These are phyloP conservation scores for Incurvaria masculella DNA, from an alignment of 2,888 invertebrate genomes.

Conservation along the genomic window DNA sequence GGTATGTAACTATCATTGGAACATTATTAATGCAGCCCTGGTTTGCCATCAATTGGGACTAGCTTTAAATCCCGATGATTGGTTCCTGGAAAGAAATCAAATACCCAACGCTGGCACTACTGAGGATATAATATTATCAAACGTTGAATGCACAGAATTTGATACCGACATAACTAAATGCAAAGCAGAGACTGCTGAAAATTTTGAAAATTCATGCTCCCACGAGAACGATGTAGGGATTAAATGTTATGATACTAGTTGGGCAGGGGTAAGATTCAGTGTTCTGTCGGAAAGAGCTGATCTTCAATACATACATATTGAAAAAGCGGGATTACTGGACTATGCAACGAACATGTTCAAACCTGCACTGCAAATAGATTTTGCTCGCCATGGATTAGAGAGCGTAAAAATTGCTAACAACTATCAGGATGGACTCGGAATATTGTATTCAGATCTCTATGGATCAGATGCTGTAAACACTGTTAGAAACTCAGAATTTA, in stretches of 20 bases:
- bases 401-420: constrained; percentile 80
- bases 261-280: constrained; percentile 92
- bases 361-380: constrained; percentile 86
- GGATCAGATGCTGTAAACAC: constrained; percentile 79
- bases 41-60: constrained; percentile 95
- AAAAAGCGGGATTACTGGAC: constrained; percentile 91
- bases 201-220: constrained; percentile 86
- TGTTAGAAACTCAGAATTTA: constrained; percentile 81
- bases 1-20: constrained; percentile 97
- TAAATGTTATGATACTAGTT: constrained; percentile 85
- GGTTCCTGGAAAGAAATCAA: constrained; percentile 80
- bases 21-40: constrained; percentile 83
- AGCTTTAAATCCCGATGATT: constrained; percentile 88
- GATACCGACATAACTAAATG: constrained; percentile 90
- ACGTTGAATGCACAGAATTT: constrained; percentile 87
- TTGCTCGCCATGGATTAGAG: constrained; percentile 78
- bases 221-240: constrained; percentile 88
- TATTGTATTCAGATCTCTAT: constrained; percentile 92
- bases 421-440: constrained; percentile 88
- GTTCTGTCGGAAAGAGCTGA: constrained; percentile 84
- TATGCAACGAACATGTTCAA: constrained; percentile 85
- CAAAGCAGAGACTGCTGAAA: constrained; percentile 67
- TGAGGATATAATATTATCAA: constrained; percentile 76
- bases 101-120: constrained; percentile 75
- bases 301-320: constrained; percentile 83